Base-by-base conservation (phyloP, 2,888 invertebrate species). In the Calameuta idolon region DNA sequence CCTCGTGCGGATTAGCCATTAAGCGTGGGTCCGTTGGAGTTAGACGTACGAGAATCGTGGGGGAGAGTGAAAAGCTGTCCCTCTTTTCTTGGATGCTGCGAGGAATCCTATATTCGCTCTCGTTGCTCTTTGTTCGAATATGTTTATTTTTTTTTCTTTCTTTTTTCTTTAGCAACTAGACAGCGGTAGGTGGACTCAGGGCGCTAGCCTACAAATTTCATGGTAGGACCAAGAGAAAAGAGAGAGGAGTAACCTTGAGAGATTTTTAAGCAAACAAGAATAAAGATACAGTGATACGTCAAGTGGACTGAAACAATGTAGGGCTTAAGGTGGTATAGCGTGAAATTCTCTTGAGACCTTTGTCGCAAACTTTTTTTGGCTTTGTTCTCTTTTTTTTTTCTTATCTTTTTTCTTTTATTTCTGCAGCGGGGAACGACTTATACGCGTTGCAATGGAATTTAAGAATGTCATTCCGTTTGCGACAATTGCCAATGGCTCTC, bases 1-100 rank as follows among this genome's bases (percentile, higher is more conserved):
- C 82, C 81, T 81, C 78, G 78, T 81, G 81, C 76, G 83, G 84
- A 86, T 87, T 86, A 87, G 82, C 84, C 79, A 79, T 79, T 83
- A 82, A 81, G 79, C 81, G 80, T 34, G 77, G 77, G 55, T 79
- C 55, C 74, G 81, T 75, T 80, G 23, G 79, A 81, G 81, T 55
- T 33, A 12, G 74, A 71, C 12, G 71, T 71, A 71, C 31, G 33
- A 71, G 71, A 0, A 71, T 71, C 71, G 1, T 23, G 23, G 55
- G 9, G 55, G 9, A 23, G 23, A 15, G 23, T 9, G 55, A n/a
- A n/a, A 40, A 40, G 40, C 9, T 55, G 40, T 55, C n/a, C 2
- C 55, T 9, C 23, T 55, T 55, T 1, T 55, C 23, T 23, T 55
- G 55, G 55, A 55, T 55, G 15, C 55, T 55, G 23, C 23, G 55